Conservation (phyloP, 2,113 vertebrate genomes). For the Todiramphus saurophagus region DNA sequence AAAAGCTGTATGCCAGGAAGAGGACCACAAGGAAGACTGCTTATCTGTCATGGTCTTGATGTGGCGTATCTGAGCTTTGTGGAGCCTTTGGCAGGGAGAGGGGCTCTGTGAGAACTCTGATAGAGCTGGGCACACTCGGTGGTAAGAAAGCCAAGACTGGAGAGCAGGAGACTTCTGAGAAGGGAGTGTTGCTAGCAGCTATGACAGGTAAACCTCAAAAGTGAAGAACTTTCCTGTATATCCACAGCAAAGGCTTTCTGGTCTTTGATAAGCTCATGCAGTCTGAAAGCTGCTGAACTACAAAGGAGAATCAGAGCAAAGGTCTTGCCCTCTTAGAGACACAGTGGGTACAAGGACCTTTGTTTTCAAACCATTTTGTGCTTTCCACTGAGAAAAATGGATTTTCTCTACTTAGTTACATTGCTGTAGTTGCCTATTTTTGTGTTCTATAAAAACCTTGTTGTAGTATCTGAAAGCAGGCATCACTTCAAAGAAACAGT, state of each 20-base stretch:
- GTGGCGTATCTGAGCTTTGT: accelerated
- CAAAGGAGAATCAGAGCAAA: not conserved
- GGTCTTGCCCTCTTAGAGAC: not conserved
- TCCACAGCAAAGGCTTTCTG: not conserved
- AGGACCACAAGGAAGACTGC: not conserved
- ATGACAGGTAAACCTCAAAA: not conserved
- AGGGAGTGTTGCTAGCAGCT: not conserved
- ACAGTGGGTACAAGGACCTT: not conserved
- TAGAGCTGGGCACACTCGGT: not conserved
- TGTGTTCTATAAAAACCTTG: not conserved
- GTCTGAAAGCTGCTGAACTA: not conserved
- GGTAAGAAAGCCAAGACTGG: not conserved
- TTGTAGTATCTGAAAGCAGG: not conserved
- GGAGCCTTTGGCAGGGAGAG: not conserved
- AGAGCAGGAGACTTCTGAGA: not conserved
- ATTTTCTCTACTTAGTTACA: not conserved
- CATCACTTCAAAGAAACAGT: not conserved
- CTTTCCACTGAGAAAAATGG: not conserved
- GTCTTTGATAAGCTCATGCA: not conserved
- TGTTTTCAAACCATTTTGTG: not conserved
- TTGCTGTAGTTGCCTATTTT: not conserved
- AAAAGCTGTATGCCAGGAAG: not conserved
- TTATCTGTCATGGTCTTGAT: not conserved
- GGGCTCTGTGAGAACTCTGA: accelerated
- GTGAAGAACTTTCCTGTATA: not conserved